Base-by-base conservation (phyloP, 2,888 invertebrate species). In the Cryptocephalus moraei region DNA sequence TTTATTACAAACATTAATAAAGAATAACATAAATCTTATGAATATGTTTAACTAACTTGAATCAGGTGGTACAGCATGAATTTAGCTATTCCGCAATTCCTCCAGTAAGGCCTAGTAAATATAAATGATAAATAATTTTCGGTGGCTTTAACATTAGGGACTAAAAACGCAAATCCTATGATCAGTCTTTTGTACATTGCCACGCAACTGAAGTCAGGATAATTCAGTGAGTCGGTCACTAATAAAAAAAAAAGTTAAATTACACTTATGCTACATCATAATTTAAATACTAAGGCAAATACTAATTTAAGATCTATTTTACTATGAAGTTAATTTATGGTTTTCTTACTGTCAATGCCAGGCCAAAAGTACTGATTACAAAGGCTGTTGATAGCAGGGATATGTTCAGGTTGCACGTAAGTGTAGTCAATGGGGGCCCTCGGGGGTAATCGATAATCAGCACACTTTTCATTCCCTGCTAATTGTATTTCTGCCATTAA, bases 41-140 rank as follows among this genome's bases (percentile, higher is more conserved):
- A 9, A 40, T 44, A 13, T 46, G 40, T 32, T 42, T 14, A 44
- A 51, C 51, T 57, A 62, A 86, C 86, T 78, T 88, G 89, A 57
- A 92, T 82, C 46, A 94, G 74, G 73, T 94, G 93, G 63, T 93
- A 94, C 0, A 94, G 73, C 91, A 94, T 92, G 65, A 91, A 92
- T 44, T 79, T 83, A 0, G 83, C 93, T 49, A 94, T 86, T 22
- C 86, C 85, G 36, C 83, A 81, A 55, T 81, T 77, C 45, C 89
- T 75, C 94, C 94, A 94, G 62, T 86, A 86, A 0, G 91, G 91
- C 41, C 93, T 79, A 1, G 86, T 87, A 49, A 92, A 84, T 56
- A 94, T 77, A 71, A 92, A 94, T 3, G 92, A 91, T 56, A 94
- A 81, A 69, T 94, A 94, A 0, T 90, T 88, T 70, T 91, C 91